phyloP scores from a whole-genome alignment of 2,888 invertebrate species.

The Campoletis raptor region DNA sequence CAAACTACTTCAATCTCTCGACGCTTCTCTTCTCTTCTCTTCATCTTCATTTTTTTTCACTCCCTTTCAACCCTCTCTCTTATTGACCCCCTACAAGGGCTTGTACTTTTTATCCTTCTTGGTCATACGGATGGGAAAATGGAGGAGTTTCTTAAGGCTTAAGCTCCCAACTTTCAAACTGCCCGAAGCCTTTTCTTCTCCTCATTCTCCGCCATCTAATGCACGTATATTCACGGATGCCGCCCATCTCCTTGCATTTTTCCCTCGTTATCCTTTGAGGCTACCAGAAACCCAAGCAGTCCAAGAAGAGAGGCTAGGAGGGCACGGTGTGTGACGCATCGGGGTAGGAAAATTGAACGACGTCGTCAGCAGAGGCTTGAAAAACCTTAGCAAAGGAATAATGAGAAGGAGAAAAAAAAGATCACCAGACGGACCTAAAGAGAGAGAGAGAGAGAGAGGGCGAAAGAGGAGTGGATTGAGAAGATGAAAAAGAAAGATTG shows the following conservation, averaged over 20 bases:
- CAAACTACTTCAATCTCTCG: not conserved
- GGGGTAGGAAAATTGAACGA: slow-evolving; percentile 40
- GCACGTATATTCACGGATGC: slow-evolving; percentile 55
- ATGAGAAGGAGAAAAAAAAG: slow-evolving; percentile 34
- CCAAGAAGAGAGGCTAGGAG: slow-evolving; percentile 13
- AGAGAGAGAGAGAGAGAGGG: not conserved
- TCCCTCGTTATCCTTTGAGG: slow-evolving; percentile 68
- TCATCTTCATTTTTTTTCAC: not conserved
- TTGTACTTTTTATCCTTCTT: not conserved
- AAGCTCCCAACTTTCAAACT: slow-evolving; percentile 70
- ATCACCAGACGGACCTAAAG: not conserved
- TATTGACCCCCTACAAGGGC: not conserved
- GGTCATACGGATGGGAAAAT: not conserved
- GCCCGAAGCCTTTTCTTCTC: slow-evolving; percentile 41
- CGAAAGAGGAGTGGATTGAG: not conserved
- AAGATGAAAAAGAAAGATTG: not conserved
- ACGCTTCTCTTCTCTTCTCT: not conserved
- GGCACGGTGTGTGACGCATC: slow-evolving; percentile 28
- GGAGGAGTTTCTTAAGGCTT: slow-evolving; percentile 7
- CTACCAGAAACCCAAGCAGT: slow-evolving; percentile 24
- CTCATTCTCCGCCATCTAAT: slow-evolving; percentile 38
- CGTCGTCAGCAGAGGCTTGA: slow-evolving; percentile 41
- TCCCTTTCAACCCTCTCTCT: not conserved
- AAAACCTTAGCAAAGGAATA: slow-evolving; percentile 57
- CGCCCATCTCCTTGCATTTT: slow-evolving; percentile 64